Evolutionary conservation across 2,888 invertebrate species (phyloP), one percentile per base, ranked within the genome.

Genomic region (Blastobasis adustella): DNA sequence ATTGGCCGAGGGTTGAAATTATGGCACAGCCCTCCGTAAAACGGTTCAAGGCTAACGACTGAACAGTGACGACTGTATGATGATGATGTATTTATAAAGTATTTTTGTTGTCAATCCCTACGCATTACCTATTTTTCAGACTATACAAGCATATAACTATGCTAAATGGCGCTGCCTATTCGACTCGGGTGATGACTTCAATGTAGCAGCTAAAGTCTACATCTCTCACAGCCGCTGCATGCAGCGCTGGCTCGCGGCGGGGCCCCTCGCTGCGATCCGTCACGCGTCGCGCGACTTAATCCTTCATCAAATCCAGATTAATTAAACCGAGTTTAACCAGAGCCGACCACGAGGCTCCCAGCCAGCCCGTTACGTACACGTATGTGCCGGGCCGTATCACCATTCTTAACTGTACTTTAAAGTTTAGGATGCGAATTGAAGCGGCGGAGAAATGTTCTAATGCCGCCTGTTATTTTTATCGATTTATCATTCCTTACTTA

Each of bases 301-400:
- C 84, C 81, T 80, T 81, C 83, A 84, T 86, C 85, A 87, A 83
- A 86, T 82, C 83, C 84, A 83, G 84, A 87, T 84, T 85, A 87
- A 87, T 87, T 80, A 79, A 81, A 79, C 76, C 65, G 66, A 68
- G 73, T 70, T 69, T 77, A 69, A 73, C 79, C 79, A 23, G 23
- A 23, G 23, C 23, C 23, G 23, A 23, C 23, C 23, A 23, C 23
- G 23, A 72, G 78, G 78, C 80, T 71, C 74, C 76, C 71, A 60
- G 69, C 65, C 69, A 65, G 68, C 74, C 71, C 76, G 71, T 73
- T 72, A 62, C 64, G 67, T 71, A 65, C 58, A 71, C 71, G 64
- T 67, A 65, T 66, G 66, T 72, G 39, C 45, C 52, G 53, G 52
- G 46, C 56, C 46, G 51, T 58, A 54, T 50, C 54, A 56, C 55